Conservation (phyloP, 2,797 vertebrate species). For the Helostoma temminkii region DNA sequence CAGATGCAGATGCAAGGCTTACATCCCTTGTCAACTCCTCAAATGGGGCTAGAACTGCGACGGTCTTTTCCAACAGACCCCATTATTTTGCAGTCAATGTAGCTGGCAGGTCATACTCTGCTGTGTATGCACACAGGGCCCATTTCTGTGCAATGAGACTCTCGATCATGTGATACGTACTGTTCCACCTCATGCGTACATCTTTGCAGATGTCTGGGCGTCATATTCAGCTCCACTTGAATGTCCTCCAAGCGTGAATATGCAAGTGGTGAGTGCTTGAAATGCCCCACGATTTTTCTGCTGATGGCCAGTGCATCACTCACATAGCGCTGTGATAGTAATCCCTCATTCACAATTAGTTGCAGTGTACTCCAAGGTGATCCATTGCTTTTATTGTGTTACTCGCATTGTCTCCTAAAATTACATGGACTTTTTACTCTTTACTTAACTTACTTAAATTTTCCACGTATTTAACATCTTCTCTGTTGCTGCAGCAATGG, state of each 20-base stretch:
- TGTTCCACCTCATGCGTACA: not conserved
- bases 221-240: conserved; percentile 19
- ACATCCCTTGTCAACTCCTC: conserved; percentile 2
- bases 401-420: no score
- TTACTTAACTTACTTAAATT: no score
- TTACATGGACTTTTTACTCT: no score
- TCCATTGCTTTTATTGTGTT: no score
- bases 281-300: not conserved
- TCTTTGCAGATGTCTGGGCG: not conserved
- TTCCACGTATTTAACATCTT: no score
- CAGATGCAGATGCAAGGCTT: not conserved
- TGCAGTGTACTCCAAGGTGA: no score
- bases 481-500: no score
- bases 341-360: no score
- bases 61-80: conserved; percentile 11
- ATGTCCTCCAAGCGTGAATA: conserved; percentile 5
- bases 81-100: conserved; percentile 6
- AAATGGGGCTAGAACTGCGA: conserved; percentile 11
- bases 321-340: no score
- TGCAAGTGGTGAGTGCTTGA: conserved; percentile 1
- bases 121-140: conserved; percentile 14
- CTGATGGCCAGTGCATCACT: no score
- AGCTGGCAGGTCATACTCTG: no score
- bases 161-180: not conserved
- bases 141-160: not conserved